These are phyloP conservation scores for Drosophila elegans DNA, from an alignment of 1,140 invertebrate species.

Conservation along the genomic window DNA sequence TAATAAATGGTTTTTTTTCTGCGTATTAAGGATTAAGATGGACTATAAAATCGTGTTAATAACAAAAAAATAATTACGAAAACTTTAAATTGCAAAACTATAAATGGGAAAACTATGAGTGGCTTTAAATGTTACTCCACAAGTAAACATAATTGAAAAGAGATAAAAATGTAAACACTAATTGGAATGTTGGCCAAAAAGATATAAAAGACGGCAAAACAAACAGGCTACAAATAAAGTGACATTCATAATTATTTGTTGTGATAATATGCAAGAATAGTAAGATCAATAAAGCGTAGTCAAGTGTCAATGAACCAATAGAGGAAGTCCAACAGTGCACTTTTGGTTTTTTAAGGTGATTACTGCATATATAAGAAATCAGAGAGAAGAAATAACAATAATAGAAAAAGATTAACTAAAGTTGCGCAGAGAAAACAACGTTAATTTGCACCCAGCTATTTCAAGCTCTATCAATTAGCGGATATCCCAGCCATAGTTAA, in stretches of 20 bases:
- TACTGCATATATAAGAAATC: neutral
- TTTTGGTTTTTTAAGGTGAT: neutral
- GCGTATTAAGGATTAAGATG: neutral
- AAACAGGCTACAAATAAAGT: no score
- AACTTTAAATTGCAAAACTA: no score
- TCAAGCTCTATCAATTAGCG: constrained; percentile 7
- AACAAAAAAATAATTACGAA: neutral
- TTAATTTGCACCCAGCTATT: constrained; percentile 10
- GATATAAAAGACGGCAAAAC: no score
- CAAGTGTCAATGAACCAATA: neutral
- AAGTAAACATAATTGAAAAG: neutral
- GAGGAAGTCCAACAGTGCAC: constrained; percentile 3
- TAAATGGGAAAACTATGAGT: neutral
- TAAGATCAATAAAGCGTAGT: neutral
- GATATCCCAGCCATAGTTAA: constrained; percentile 4
- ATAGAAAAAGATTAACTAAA: neutral
- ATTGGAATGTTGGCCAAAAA: no score
- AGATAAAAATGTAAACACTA: no score
- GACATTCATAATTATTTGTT: no score
- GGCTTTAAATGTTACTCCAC: no score
- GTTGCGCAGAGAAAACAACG: constrained; percentile 1
- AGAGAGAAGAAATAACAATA: neutral
- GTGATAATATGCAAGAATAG: neutral
- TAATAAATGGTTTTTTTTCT: neutral
- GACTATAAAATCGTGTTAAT: neutral